These are phyloP conservation scores for Sprattus sprattus DNA, from an alignment of 2,113 vertebrate genomes.

Conservation along the genomic window DNA sequence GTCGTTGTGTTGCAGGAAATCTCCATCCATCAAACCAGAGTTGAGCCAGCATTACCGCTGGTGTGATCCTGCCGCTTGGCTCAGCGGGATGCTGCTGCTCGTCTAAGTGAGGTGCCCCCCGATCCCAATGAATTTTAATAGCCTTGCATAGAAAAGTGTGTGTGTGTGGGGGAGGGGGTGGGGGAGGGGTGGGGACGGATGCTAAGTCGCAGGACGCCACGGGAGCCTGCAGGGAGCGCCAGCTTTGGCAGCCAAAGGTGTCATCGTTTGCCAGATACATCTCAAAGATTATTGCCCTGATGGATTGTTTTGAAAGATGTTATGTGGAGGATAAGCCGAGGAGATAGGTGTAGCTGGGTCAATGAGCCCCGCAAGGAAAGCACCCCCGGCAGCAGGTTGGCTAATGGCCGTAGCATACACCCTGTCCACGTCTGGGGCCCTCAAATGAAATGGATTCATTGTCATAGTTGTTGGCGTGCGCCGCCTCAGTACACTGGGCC, in stretches of 20 bases:
- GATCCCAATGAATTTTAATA: slow-evolving; percentile 51
- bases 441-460: not conserved
- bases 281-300: slow-evolving; percentile 13
- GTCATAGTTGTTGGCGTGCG: not conserved
- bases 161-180: not conserved
- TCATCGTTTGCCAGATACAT: slow-evolving; percentile 2
- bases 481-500: not conserved
- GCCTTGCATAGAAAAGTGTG: not conserved
- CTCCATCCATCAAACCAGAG: slow-evolving; percentile 29
- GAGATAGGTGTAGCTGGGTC: not conserved
- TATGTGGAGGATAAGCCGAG: not conserved
- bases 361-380: not conserved
- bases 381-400: not conserved
- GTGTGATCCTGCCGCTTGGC: slow-evolving; percentile 36
- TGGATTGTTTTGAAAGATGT: slow-evolving; percentile 7
- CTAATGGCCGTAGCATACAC: not conserved
- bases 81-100: slow-evolving; percentile 39
- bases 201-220: not conserved
- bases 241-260: not conserved
- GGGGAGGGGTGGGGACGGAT: not conserved
- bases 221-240: not conserved
- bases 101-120: slow-evolving; percentile 41
- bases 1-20: slow-evolving; percentile 27
- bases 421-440: not conserved
- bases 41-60: slow-evolving; percentile 42